phyloP scores from a whole-genome alignment of 2,888 invertebrate species.

The Cephus sareptanus region DNA sequence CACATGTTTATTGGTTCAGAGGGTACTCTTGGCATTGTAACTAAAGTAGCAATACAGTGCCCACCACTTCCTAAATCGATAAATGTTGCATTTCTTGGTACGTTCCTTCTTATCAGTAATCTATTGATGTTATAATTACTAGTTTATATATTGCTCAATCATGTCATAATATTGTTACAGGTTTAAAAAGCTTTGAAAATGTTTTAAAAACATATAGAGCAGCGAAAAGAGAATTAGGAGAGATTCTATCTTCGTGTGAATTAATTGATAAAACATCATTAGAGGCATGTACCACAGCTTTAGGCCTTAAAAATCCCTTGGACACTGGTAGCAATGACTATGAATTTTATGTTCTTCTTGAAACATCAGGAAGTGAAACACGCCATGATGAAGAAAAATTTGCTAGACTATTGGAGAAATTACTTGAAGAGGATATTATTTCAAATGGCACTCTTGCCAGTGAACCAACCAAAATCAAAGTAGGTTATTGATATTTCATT shows the following conservation, averaged over 20 bases:
- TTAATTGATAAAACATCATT: constrained; percentile 86
- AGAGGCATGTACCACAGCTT: constrained; percentile 73
- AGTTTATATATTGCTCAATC: not conserved
- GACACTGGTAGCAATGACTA: constrained; percentile 55
- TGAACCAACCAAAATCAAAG: constrained; percentile 85
- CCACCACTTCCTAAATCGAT: constrained; percentile 85
- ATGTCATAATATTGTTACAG: constrained; percentile 62
- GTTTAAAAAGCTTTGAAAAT: constrained; percentile 81
- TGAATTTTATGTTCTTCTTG: constrained; percentile 88
- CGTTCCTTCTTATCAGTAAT: constrained; percentile 28
- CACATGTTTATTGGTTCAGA: constrained; percentile 98
- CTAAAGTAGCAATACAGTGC: constrained; percentile 91
- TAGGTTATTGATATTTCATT: constrained; percentile 51
- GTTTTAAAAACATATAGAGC: constrained; percentile 80
- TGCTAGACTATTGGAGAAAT: constrained; percentile 78
- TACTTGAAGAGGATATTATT: constrained; percentile 79
- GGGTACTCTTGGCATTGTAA: constrained; percentile 94
- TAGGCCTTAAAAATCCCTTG: constrained; percentile 70
- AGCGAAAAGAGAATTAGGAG: constrained; percentile 82
- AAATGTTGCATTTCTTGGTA: constrained; percentile 91
- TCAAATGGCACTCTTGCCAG: constrained; percentile 86
- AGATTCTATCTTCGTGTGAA: constrained; percentile 96
- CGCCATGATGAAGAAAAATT: constrained; percentile 91
- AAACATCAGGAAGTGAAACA: constrained; percentile 88
- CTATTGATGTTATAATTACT: not conserved